Evolutionary conservation across 1,140 invertebrate genomes (phyloP).

Genomic region (Andricus grossulariae): DNA sequence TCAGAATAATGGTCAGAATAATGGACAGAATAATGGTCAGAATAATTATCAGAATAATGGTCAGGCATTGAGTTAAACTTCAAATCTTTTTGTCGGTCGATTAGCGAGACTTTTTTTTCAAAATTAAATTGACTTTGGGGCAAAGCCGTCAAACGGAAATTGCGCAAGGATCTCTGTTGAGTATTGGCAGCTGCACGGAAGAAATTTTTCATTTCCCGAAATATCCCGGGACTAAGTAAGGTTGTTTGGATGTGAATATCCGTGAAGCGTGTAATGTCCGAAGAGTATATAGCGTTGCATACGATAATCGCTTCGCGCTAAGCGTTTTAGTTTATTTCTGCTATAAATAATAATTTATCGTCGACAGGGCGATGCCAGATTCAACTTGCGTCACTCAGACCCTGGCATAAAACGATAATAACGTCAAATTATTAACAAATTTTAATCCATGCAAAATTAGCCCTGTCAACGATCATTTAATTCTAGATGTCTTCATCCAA

Average conservation of each 20-base stretch:
- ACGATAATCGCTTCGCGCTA: conserved; percentile 6
- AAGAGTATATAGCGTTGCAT: background rate
- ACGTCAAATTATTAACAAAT: background rate
- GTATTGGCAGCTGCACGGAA: conserved; percentile 34
- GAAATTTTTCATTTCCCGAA: conserved; percentile 46
- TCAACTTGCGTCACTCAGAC: conserved; percentile 53
- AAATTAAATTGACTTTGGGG: conserved; percentile 8
- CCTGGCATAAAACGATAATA: background rate
- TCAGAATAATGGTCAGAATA: too few relatives aligned
- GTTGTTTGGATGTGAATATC: conserved; percentile 30
- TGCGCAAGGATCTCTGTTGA: conserved; percentile 21
- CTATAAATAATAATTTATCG: conserved; percentile 68
- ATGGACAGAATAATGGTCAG: too few relatives aligned
- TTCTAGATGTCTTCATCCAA: background rate
- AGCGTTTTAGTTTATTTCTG: conserved; percentile 44
- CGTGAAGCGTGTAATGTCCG: conserved; percentile 40
- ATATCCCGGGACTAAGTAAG: conserved; percentile 40
- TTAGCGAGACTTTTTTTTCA: conserved; percentile 14
- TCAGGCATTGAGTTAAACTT: too few relatives aligned
- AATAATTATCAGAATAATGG: too few relatives aligned
- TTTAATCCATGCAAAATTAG: background rate
- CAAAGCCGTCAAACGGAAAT: background rate
- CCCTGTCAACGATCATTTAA: background rate
- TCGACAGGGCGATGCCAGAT: conserved; percentile 51
- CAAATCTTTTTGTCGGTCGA: background rate